Evolutionary conservation across 2,797 vertebrate species (phyloP).

Genomic region (Sarcophilus harrisii): DNA sequence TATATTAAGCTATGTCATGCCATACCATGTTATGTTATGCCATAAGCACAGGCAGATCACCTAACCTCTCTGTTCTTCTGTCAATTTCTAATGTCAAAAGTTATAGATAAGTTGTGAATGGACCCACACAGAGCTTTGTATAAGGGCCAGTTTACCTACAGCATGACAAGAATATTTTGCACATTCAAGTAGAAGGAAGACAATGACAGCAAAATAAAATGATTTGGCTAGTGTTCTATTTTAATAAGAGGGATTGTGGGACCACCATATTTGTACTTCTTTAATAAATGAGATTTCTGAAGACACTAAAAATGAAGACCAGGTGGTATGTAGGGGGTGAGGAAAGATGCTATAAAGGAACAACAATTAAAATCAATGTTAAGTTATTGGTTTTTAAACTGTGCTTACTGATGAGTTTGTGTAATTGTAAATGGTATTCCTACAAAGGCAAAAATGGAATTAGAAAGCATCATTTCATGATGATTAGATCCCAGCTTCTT

Average conservation of each 20-base stretch:
- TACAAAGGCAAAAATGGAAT: background rate
- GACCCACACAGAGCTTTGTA: background rate
- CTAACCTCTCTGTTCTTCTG: background rate
- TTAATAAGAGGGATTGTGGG: background rate
- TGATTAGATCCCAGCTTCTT: background rate
- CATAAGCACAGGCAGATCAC: background rate
- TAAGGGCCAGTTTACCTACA: background rate
- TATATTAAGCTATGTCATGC: too few relatives aligned
- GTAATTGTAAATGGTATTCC: background rate
- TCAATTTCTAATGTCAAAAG: background rate
- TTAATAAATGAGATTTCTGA: background rate
- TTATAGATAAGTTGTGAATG: background rate
- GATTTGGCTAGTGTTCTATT: background rate
- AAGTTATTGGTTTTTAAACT: background rate
- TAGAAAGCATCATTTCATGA: conserved; percentile 14
- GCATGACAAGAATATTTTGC: background rate
- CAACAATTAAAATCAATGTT: background rate
- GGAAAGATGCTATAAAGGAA: background rate
- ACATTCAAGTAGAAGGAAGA: background rate
- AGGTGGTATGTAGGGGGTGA: background rate
- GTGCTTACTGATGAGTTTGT: background rate
- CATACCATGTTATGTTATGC: too few relatives aligned
- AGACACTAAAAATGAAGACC: background rate
- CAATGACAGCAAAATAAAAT: background rate
- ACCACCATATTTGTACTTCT: background rate